Conservation (phyloP, 2,888 invertebrate species). For the Brassicogethes aeneus region DNA sequence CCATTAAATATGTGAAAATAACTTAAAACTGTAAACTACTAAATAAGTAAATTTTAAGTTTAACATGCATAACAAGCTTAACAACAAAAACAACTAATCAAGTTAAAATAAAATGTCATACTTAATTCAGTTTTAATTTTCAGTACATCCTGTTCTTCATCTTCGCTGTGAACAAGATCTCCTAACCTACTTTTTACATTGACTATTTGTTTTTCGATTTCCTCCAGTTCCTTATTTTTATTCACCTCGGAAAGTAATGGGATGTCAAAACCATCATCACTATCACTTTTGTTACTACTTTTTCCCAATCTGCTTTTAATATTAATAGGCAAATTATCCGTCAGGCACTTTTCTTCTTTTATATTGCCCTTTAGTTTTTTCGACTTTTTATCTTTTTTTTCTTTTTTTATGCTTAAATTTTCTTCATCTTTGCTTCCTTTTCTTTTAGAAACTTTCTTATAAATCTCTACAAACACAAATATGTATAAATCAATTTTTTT, state of each 20-base stretch:
- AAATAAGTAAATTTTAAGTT: too few species aligned
- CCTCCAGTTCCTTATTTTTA: conserved; percentile 43
- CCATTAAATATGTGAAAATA: too few species aligned
- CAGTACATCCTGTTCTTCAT: conserved; percentile 51
- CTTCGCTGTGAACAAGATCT: conserved; percentile 32
- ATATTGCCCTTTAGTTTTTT: conserved; percentile 34
- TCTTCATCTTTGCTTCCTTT: conserved; percentile 33
- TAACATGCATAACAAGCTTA: too few species aligned
- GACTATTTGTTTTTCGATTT: conserved; percentile 56
- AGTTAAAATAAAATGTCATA: too few species aligned
- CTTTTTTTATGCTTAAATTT: conserved; percentile 36
- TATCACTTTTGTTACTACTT: not conserved
- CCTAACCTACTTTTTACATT: conserved; percentile 47
- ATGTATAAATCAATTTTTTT: conserved; percentile 2
- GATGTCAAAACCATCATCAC: conserved; percentile 42
- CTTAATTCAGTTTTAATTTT: conserved; percentile 49
- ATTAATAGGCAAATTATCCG: conserved; percentile 34
- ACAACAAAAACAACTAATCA: too few species aligned
- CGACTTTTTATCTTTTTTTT: conserved; percentile 37
- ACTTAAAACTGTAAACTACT: too few species aligned
- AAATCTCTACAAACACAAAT: conserved; percentile 27
- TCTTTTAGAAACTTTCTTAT: conserved; percentile 38
- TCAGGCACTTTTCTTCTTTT: conserved; percentile 37
- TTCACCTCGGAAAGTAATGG: conserved; percentile 44
- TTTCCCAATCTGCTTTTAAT: not conserved